Conservation (phyloP, 2,113 vertebrate species). For the Pitta sordida region DNA sequence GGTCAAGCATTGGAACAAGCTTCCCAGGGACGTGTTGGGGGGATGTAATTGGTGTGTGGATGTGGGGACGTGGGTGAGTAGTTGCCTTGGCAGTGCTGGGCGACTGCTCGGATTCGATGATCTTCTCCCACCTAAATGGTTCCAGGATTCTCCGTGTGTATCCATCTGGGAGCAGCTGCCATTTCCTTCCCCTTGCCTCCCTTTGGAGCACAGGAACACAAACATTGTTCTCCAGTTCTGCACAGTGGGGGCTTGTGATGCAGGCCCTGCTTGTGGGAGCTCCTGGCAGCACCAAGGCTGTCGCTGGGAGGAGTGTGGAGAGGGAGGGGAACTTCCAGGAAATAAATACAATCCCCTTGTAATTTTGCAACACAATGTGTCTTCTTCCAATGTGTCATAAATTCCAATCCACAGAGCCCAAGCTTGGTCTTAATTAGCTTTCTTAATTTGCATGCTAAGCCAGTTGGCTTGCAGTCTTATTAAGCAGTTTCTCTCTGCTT, state of each 20-base stretch:
- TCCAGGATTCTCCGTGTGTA: background rate
- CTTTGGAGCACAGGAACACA: accelerated
- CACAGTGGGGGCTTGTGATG: accelerated
- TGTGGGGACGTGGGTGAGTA: accelerated
- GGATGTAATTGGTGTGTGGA: background rate
- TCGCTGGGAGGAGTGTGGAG: background rate
- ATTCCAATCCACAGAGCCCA: background rate
- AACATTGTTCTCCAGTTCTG: background rate
- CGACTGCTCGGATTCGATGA: accelerated
- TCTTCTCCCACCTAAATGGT: background rate
- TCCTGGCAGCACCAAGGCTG: background rate
- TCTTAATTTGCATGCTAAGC: background rate
- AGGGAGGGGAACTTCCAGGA: background rate
- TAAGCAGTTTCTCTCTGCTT: background rate
- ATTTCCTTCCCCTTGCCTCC: background rate
- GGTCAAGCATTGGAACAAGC: background rate
- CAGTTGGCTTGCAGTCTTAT: background rate
- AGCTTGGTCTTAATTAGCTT: background rate
- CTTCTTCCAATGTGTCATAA: background rate
- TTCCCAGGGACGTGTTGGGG: background rate
- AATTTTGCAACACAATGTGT: background rate
- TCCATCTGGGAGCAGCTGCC: background rate
- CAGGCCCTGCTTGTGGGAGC: background rate
- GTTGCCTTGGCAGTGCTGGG: background rate
- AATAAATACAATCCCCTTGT: background rate